Evolutionary conservation across 2,113 vertebrate genomes (phyloP), one percentile per base, ranked within the genome.

Genomic region (Mobula hypostoma): DNA sequence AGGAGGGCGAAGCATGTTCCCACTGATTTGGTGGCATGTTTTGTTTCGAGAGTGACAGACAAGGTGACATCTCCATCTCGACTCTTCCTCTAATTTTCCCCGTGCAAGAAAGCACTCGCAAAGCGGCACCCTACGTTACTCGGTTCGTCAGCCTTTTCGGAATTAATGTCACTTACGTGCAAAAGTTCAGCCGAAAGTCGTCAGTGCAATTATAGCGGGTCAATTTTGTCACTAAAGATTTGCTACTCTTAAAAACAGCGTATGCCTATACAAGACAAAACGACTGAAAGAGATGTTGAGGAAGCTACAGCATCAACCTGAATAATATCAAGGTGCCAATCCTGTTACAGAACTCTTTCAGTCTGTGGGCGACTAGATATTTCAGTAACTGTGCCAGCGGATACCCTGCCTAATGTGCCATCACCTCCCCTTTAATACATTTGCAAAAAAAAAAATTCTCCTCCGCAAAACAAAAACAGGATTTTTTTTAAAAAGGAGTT

Each of bases 341-440:
- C 19, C 17, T 32, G 61, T 29, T 66, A 7, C 58, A 90, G 85
- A 90, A 63, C 15, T 90, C 85, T 87, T 29, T 36, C 61, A 90
- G 85, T 15, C 21, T 27, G 40, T 58, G 40, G 19, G 2, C 80
- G 19, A 58, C 24, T 2, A 83, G 80, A 40, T 83, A 56, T 58
- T 83, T 56, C 40, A 24, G 80, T 56, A 83, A 58, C 21, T 19
- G 79, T 48, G 32, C 83, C 27, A 87, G 56, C 15, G 56, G 24
- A 87, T 7, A 58, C 27, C 8, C 15, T 5, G 7, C 2, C 82
- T 85, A 9, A 9, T 11, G 7, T 58, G 82, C 48, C 48, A 15
- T 58, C 27, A 61, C 56, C 56, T 87, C 56, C 83, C 83, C 61
- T 90, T 17, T 83, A 83, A 83, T 87, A 61, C 61, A 88, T 88